A percentile compares a stretch with the other conserved stretches of the same genome.
Evolutionary conservation across 2,113 vertebrate genomes (phyloP).

Genomic region (Anas platyrhynchos): DNA sequence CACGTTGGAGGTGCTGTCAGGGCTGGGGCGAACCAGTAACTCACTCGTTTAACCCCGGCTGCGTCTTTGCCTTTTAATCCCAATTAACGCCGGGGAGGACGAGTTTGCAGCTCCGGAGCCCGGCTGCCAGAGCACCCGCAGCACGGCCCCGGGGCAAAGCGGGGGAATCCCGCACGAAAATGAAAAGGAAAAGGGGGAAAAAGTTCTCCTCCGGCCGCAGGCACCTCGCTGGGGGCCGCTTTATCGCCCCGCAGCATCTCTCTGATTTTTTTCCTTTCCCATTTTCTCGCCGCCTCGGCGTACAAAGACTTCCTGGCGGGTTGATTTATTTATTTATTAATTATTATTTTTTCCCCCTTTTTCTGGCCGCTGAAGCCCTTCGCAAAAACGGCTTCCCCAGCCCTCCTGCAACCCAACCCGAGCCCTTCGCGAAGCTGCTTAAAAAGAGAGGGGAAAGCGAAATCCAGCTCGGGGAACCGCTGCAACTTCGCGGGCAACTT

Average conservation of each 20-base stretch:
- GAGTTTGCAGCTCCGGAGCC: neutral
- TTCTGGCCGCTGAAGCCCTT: neutral
- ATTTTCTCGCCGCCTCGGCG: neutral
- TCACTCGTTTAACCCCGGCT: constrained; percentile 46
- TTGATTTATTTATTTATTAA: too few relatives aligned
- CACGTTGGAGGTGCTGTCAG: constrained; percentile 57
- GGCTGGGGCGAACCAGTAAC: constrained; percentile 45
- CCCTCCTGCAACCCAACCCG: neutral
- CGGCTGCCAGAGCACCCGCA: too few relatives aligned
- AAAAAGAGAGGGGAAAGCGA: neutral
- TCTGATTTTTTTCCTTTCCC: neutral
- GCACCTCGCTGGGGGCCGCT: neutral
- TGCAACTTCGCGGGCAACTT: neutral
- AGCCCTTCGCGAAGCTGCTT: neutral
- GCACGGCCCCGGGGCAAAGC: neutral
- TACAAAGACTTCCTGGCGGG: too few relatives aligned
- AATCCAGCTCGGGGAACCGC: neutral
- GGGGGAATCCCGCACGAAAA: too few relatives aligned
- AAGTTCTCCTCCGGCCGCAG: neutral
- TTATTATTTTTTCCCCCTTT: neutral
- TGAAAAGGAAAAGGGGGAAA: too few relatives aligned
- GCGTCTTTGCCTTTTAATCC: constrained; percentile 62
- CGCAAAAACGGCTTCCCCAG: neutral
- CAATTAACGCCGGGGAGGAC: constrained; percentile 35
- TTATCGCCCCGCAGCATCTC: neutral